Conservation (phyloP, 2,888 invertebrate species). For the Atethmia centrago region DNA sequence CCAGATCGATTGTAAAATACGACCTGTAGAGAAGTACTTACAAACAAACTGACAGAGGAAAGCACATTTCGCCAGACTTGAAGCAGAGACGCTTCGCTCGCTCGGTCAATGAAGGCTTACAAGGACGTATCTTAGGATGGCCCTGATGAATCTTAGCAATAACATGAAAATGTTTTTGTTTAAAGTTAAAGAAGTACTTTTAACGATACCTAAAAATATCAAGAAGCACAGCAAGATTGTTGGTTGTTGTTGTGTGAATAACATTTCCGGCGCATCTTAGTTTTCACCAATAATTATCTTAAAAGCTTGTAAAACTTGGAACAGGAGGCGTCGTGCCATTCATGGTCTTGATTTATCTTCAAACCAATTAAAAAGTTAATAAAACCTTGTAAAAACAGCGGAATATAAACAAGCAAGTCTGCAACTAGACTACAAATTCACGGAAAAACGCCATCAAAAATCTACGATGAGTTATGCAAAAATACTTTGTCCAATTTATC, state of each 20-base stretch:
- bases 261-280: neutral
- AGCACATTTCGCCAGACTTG: too few relatives aligned
- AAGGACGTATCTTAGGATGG: too few relatives aligned
- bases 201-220: neutral
- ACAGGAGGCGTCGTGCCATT: neutral
- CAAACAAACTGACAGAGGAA: too few relatives aligned
- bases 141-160: neutral
- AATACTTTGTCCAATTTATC: conserved; percentile 39
- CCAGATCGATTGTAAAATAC: too few relatives aligned
- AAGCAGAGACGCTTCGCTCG: too few relatives aligned
- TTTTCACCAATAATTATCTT: neutral
- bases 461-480: conserved; percentile 42
- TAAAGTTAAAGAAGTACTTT: neutral
- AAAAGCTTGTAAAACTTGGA: conserved; percentile 16
- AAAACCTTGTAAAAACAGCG: conserved; percentile 9
- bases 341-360: conserved; percentile 17
- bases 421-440: conserved; percentile 42
- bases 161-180: too few relatives aligned
- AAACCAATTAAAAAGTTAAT: conserved; percentile 51
- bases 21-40: too few relatives aligned
- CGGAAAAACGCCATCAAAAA: conserved; percentile 36
- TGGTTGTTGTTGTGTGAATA: neutral
- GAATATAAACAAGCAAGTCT: conserved; percentile 15
- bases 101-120: too few relatives aligned
- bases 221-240: neutral